Percentiles rank a stretch among this genome's conserved stretches.
phyloP scores from a whole-genome alignment of 2,888 invertebrate genomes.

The Hydrotaea diabolus region DNA sequence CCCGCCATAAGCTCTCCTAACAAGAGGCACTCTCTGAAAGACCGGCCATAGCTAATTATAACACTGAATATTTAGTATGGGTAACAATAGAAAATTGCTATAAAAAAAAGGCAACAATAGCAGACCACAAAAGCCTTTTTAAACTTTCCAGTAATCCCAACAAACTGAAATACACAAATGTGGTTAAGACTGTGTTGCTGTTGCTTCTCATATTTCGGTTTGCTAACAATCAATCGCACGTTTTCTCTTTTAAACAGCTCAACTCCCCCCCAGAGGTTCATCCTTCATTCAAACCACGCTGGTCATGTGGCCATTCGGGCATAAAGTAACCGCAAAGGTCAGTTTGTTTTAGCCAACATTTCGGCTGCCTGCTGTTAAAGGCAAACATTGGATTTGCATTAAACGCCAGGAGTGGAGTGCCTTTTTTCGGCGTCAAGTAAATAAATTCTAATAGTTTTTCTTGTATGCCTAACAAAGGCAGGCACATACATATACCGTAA shows the following conservation, averaged over 20 bases:
- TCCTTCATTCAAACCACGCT: no score
- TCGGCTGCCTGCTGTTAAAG: background rate
- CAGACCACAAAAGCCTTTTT: background rate
- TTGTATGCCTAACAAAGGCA: background rate
- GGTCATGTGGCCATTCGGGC: no score
- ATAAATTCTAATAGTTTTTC: slow-evolving; percentile 20
- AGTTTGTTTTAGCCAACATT: background rate
- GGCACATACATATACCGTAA: background rate
- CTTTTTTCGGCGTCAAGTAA: background rate
- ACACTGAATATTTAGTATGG: background rate
- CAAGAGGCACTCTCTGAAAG: no score
- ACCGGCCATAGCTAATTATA: background rate
- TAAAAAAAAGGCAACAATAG: background rate
- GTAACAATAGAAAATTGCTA: background rate
- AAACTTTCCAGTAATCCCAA: background rate
- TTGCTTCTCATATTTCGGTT: no score
- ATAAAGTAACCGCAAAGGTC: background rate
- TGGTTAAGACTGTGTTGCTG: no score
- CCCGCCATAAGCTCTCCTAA: no score
- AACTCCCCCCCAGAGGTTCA: no score
- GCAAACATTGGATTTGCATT: slow-evolving; percentile 12
- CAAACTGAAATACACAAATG: no score
- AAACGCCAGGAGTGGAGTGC: no score
- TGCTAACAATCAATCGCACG: no score
- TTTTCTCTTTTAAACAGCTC: no score